Evolutionary conservation across 2,888 invertebrate species (phyloP), one percentile per base, ranked within the genome.

Genomic region (Leptopterna dolabrata): DNA sequence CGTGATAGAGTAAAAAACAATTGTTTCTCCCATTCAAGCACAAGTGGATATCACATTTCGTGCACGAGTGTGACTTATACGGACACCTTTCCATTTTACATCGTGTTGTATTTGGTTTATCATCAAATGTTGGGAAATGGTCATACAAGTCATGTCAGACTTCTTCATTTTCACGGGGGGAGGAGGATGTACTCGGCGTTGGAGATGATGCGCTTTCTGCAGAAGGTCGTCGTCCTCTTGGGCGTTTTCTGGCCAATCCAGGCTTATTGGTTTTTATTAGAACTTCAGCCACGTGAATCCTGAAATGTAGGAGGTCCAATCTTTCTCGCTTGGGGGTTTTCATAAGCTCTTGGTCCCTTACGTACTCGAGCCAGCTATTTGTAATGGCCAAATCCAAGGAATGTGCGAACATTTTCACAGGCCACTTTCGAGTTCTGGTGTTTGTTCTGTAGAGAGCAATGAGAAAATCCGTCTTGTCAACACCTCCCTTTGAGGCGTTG

Each of bases 61-160:
- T 71, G 71, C 71, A 71, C 29, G 6, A 71, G 71, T 71, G 71
- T 30, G 71, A 29, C 30, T 71, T 71, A 29, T 71, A 90, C 3
- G 88, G 27, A n/a, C 85, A 27, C n/a, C 30, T 71, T 80, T 88
- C 88, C 24, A 85, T 30, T 76, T 19, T 27, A 29, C 71, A 71
- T 30, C 71, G 27, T 71, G 71, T 29, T 14, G 27, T 71, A 71
- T 71, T 9, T 71, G 27, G 27, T 71, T 71, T 71, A 13, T 71
- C 71, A 63, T 63, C 63, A 63, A 63, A 63, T 27, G 24, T 27
- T 19, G 63, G 63, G 24, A 63, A 24, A 63, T 63, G 63, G 63
- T 63, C 63, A 24, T 19, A 63, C 24, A n/a, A n/a, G 24, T 63
- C 63, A 63, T 63, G 30, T 71, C 71, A 11, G 29, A 71, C 71